Evolutionary conservation across 2,888 invertebrate genomes (phyloP).

Genomic region (Azorinus chamasolen): DNA sequence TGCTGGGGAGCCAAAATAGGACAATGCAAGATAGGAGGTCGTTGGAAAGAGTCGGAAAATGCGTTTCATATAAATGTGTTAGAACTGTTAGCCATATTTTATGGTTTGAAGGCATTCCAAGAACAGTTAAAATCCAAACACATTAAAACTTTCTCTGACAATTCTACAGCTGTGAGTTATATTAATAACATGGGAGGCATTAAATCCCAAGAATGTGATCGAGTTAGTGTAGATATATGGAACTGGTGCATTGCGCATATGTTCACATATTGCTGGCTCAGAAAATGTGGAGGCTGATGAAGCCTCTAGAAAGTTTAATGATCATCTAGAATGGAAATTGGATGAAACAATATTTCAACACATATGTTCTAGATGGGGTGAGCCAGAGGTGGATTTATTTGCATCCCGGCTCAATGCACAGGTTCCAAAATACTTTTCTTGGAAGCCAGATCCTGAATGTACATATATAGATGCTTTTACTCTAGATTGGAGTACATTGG

Average conservation of each 20-base stretch:
- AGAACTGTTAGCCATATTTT: slow-evolving; percentile 24
- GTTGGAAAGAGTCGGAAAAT: slow-evolving; percentile 16
- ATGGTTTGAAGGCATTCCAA: slow-evolving; percentile 21
- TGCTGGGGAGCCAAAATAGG: slow-evolving; percentile 28
- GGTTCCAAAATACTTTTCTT: slow-evolving; percentile 2
- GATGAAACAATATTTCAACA: background rate
- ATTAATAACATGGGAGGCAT: slow-evolving; percentile 45
- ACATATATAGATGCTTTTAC: slow-evolving; percentile 17
- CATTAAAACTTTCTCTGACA: slow-evolving; percentile 37
- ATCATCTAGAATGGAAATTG: slow-evolving; percentile 12
- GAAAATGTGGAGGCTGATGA: slow-evolving; percentile 1
- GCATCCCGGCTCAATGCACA: slow-evolving; percentile 9
- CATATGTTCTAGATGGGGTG: background rate
- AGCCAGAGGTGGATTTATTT: slow-evolving; percentile 13
- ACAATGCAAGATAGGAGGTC: slow-evolving; percentile 10
- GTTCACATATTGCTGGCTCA: background rate
- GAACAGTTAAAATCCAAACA: slow-evolving; percentile 15
- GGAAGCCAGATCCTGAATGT: slow-evolving; percentile 6
- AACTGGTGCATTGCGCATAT: background rate
- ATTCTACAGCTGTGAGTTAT: slow-evolving; percentile 39
- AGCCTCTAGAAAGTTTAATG: slow-evolving; percentile 5
- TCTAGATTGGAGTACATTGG: background rate
- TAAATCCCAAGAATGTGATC: slow-evolving; percentile 4
- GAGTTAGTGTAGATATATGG: slow-evolving; percentile 27
- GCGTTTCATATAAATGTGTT: slow-evolving; percentile 26